A percentile compares a stretch with the other conserved stretches of the same genome.
phyloP scores from a whole-genome alignment of 2,113 vertebrate species.

The Daubentonia madagascariensis region DNA sequence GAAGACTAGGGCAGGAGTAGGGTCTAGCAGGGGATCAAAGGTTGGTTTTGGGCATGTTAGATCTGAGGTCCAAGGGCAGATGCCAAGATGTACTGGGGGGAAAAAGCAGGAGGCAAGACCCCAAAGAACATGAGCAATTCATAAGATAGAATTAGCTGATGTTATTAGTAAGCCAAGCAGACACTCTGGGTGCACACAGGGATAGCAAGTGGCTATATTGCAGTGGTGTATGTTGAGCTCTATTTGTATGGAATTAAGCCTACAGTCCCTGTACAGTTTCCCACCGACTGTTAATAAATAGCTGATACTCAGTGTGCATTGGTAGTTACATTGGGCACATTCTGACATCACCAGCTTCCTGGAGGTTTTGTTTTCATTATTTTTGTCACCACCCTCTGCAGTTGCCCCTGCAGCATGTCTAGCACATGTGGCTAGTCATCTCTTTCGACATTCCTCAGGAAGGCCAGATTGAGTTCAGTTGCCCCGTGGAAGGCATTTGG shows the following conservation, averaged over 20 bases:
- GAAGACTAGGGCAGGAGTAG: too few relatives aligned
- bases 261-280: rapidly evolving
- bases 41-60: neutral
- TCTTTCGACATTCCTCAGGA: neutral
- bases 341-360: neutral
- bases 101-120: neutral
- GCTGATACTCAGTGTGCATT: rapidly evolving
- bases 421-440: neutral
- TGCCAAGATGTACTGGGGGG: neutral
- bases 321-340: rapidly evolving
- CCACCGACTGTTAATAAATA: rapidly evolving
- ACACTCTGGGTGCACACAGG: rapidly evolving
- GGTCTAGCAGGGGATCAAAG: too few relatives aligned
- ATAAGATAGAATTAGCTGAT: rapidly evolving
- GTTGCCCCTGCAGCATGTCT: rapidly evolving
- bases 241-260: rapidly evolving
- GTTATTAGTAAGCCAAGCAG: rapidly evolving
- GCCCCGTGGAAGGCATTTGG: neutral
- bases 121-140: rapidly evolving
- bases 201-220: too few relatives aligned
- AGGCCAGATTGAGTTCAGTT: neutral
- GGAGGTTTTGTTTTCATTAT: neutral
- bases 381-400: neutral
- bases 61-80: neutral
- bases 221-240: too few relatives aligned